Conservation (phyloP, 2,113 vertebrate species). For the Vidua macroura region DNA sequence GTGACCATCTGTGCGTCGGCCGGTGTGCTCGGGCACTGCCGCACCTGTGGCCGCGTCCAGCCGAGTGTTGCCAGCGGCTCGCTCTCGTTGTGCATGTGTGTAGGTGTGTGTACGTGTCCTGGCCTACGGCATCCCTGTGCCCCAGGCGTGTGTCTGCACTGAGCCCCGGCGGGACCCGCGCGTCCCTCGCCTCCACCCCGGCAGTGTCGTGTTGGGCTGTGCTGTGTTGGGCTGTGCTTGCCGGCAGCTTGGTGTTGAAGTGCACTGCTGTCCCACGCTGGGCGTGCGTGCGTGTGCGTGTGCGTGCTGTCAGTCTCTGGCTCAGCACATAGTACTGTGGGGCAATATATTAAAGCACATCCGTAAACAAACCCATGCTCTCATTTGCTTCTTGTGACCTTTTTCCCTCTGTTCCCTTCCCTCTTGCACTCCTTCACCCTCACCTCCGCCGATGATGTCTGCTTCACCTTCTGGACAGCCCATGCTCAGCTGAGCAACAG, state of each 20-base stretch:
- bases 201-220: slow-evolving; percentile 10
- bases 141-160: neutral
- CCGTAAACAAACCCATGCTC: neutral
- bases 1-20: neutral
- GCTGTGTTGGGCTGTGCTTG: slow-evolving; percentile 37
- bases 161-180: neutral
- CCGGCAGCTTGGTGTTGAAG: neutral
- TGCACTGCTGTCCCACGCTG: neutral
- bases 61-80: neutral
- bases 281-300: neutral
- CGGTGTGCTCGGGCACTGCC: neutral
- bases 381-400: slow-evolving; percentile 39
- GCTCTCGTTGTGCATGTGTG: slow-evolving; percentile 18
- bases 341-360: slow-evolving; percentile 2
- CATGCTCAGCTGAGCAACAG: slow-evolving; percentile 35
- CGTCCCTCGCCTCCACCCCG: neutral
- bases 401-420: slow-evolving; percentile 5
- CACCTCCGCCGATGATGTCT: neutral
- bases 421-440: neutral
- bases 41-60: neutral
- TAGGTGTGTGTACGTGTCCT: slow-evolving; percentile 20
- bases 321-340: slow-evolving; percentile 1
- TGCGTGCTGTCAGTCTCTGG: neutral
- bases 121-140: neutral
- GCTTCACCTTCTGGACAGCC: slow-evolving; percentile 52